Evolutionary conservation across 2,797 vertebrate species (phyloP).

Genomic region (Cossypha dichroa): DNA sequence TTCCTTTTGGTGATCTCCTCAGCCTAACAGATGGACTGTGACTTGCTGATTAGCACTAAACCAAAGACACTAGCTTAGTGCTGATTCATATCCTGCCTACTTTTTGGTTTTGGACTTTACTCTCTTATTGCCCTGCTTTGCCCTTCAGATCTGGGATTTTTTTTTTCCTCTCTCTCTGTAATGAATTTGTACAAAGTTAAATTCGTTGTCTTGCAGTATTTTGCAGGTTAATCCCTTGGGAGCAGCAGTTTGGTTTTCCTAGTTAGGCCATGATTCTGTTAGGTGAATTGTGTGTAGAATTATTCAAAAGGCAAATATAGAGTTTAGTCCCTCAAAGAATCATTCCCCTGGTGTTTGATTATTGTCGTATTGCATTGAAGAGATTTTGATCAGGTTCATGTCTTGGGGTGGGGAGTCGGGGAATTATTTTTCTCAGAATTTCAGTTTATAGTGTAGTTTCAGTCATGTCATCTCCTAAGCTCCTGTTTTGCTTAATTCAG

Average conservation of each 20-base stretch:
- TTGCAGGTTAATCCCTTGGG: background rate
- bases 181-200: background rate
- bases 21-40: background rate
- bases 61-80: background rate
- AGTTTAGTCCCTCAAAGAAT: background rate
- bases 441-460: background rate
- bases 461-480: background rate
- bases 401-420: accelerated
- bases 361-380: background rate
- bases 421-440: background rate
- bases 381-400: background rate
- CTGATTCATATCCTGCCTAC: background rate
- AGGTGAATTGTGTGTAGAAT: background rate
- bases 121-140: background rate
- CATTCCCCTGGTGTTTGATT: background rate
- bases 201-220: background rate
- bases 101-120: background rate
- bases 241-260: background rate
- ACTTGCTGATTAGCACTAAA: background rate
- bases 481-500: background rate
- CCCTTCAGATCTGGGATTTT: background rate
- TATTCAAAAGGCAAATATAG: background rate
- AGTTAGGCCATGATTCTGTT: background rate
- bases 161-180: background rate
- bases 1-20: background rate